These are phyloP conservation scores for Liasis olivaceus DNA, from an alignment of 2,797 vertebrate genomes.

Conservation along the genomic window DNA sequence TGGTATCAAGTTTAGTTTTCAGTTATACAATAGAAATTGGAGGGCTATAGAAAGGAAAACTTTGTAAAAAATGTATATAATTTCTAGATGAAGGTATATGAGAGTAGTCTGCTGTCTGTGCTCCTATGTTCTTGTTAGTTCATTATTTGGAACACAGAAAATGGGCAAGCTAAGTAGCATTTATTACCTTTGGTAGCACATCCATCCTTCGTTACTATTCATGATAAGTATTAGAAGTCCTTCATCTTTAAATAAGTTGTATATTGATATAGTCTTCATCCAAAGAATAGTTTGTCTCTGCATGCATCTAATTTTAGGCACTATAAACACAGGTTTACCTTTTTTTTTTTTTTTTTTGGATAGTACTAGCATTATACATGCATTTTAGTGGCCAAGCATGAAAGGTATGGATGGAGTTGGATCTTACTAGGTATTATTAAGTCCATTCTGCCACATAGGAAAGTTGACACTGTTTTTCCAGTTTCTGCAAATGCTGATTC, in stretches of 20 bases:
- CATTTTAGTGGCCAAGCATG: neutral
- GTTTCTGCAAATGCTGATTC: neutral
- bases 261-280: neutral
- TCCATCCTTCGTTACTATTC: neutral
- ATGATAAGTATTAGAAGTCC: neutral
- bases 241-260: neutral
- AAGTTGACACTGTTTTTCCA: neutral
- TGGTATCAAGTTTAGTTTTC: neutral
- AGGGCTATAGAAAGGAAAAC: neutral
- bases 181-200: neutral
- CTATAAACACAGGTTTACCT: neutral
- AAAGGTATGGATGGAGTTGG: neutral
- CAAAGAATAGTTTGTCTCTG: neutral
- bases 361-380: neutral
- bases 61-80: neutral
- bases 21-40: neutral
- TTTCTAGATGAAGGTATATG: neutral
- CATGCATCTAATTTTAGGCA: neutral
- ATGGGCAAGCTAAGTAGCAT: neutral
- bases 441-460: neutral
- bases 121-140: neutral
- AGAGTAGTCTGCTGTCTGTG: neutral
- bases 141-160: neutral
- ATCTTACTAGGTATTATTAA: neutral
- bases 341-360: neutral